These are phyloP conservation scores for Cheilosia impressa DNA, from an alignment of 2,888 invertebrate species.

Conservation along the genomic window DNA sequence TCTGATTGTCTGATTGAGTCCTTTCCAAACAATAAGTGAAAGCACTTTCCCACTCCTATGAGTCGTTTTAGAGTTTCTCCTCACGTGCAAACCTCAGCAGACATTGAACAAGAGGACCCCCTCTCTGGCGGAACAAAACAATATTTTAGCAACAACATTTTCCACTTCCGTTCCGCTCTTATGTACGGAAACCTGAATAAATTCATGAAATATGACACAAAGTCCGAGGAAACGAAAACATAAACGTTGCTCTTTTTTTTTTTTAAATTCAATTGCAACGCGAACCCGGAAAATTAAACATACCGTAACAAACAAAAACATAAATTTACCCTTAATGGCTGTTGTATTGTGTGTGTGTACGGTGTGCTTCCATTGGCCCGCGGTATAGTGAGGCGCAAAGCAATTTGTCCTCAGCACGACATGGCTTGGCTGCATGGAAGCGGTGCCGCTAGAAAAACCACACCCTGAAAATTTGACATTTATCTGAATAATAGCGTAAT, in stretches of 20 bases:
- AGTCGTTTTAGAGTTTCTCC: constrained; percentile 17
- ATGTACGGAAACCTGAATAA: constrained; percentile 54
- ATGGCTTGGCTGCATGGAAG: neutral
- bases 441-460: constrained; percentile 60
- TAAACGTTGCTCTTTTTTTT: constrained; percentile 67
- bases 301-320: constrained; percentile 75
- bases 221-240: constrained; percentile 60
- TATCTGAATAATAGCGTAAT: constrained; percentile 74
- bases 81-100: constrained; percentile 21
- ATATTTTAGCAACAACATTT: constrained; percentile 72
- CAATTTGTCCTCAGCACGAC: constrained; percentile 64
- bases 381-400: neutral
- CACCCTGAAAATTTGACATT: constrained; percentile 75
- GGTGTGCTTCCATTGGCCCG: constrained; percentile 2
- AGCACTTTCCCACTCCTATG: neutral
- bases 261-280: constrained; percentile 60
- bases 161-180: constrained; percentile 71
- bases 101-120: constrained; percentile 1
- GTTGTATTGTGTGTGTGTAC: constrained; percentile 9
- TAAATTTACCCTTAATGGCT: constrained; percentile 75
- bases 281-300: constrained; percentile 74
- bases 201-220: constrained; percentile 63
- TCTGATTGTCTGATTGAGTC: neutral
- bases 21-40: neutral
- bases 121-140: constrained; percentile 52